A percentile compares a stretch with the other conserved stretches of the same genome.
Evolutionary conservation across 2,113 vertebrate species (phyloP).

Genomic region (Corythoichthys haematopterus): DNA sequence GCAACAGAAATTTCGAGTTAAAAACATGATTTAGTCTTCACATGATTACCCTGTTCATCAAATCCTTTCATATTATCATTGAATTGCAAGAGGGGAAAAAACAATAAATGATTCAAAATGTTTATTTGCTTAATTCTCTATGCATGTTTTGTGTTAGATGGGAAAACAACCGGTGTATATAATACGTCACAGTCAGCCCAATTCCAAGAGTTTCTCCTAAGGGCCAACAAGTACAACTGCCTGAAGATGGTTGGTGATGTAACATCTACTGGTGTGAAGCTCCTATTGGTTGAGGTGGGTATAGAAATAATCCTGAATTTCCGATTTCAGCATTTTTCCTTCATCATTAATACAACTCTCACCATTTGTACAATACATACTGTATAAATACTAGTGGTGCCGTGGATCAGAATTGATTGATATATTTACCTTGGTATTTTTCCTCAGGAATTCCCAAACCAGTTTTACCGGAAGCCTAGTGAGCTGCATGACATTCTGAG

Average conservation of each 20-base stretch:
- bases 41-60: too few relatives aligned
- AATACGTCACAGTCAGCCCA: constrained; percentile 77
- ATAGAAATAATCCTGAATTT: neutral
- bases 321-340: neutral
- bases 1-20: too few relatives aligned
- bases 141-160: constrained; percentile 57
- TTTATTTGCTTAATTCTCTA: neutral
- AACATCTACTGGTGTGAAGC: constrained; percentile 70
- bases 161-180: constrained; percentile 63
- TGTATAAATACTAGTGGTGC: neutral
- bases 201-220: constrained; percentile 90
- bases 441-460: constrained; percentile 91
- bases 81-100: too few relatives aligned
- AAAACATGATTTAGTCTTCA: too few relatives aligned
- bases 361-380: neutral
- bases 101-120: too few relatives aligned
- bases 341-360: neutral
- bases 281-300: constrained; percentile 89
- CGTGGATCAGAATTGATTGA: neutral
- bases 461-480: constrained; percentile 85
- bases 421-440: neutral
- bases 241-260: constrained; percentile 84
- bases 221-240: constrained; percentile 89
- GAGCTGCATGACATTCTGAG: constrained; percentile 85
- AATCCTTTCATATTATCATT: too few relatives aligned